A percentile compares a stretch with the other conserved stretches of the same genome.
These are phyloP conservation scores for Papilio aristodemus DNA, from an alignment of 1,140 invertebrate genomes.

Conservation along the genomic window DNA sequence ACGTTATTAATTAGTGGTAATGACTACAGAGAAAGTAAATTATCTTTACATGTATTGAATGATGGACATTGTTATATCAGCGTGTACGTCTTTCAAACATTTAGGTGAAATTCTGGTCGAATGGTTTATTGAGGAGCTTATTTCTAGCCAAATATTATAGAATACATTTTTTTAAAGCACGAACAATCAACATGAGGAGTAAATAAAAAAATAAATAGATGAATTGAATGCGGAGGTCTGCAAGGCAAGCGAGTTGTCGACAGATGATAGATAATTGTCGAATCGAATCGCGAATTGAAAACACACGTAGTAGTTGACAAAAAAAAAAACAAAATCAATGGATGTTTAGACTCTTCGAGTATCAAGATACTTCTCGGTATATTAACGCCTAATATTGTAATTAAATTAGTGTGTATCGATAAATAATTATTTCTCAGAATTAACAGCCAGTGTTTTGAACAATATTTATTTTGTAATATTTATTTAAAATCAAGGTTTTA, in stretches of 20 bases:
- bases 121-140: no score
- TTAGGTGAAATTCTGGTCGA: no score
- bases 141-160: neutral
- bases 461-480: neutral
- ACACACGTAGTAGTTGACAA: neutral
- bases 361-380: neutral
- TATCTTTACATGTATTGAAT: no score
- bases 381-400: neutral
- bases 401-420: neutral
- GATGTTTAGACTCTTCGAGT: neutral
- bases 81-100: no score
- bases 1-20: no score
- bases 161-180: neutral
- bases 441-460: no score
- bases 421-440: no score
- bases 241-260: slow-evolving; percentile 15
- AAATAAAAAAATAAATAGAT: neutral
- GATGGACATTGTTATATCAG: no score
- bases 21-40: no score
- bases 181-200: neutral
- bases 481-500: no score
- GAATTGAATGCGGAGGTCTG: slow-evolving; percentile 16
- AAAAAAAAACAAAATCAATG: neutral
- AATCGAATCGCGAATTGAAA: slow-evolving; percentile 8
- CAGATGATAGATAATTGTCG: slow-evolving; percentile 3